Conservation (phyloP, 1,140 invertebrate genomes). For the Mya arenaria region DNA sequence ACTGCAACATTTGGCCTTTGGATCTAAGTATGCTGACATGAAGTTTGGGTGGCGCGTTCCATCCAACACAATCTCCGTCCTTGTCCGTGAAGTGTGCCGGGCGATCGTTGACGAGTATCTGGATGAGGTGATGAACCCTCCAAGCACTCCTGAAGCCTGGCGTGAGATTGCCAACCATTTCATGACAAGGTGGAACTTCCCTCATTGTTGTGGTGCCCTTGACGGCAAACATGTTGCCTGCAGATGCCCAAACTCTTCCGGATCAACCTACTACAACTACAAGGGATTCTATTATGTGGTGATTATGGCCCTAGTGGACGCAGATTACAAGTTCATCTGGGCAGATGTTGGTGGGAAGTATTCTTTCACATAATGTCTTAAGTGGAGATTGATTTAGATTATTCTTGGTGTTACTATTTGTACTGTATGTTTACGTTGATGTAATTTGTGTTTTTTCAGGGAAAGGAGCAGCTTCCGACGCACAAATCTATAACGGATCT, state of each 20-base stretch:
- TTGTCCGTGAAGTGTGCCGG: slow-evolving; percentile 49
- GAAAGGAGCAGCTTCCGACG: slow-evolving; percentile 48
- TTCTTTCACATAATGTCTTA: slow-evolving; percentile 38
- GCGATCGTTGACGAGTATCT: slow-evolving; percentile 53
- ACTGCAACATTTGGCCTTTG: slow-evolving; percentile 49
- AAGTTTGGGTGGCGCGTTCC: slow-evolving; percentile 43
- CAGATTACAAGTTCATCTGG: slow-evolving; percentile 60
- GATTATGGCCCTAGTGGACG: slow-evolving; percentile 57
- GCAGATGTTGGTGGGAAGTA: slow-evolving; percentile 51
- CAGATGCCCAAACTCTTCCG: slow-evolving; percentile 27
- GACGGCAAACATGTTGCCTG: slow-evolving; percentile 54
- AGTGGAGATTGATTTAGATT: slow-evolving; percentile 41
- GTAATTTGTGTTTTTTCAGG: slow-evolving; percentile 42
- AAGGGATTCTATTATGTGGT: slow-evolving; percentile 53
- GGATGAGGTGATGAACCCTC: slow-evolving; percentile 54
- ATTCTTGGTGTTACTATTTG: slow-evolving; percentile 41
- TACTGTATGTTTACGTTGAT: slow-evolving; percentile 49
- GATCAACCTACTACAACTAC: slow-evolving; percentile 54
- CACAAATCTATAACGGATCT: slow-evolving; percentile 59
- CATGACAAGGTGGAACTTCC: slow-evolving; percentile 44
- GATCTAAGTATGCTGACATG: slow-evolving; percentile 48
- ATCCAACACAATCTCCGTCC: slow-evolving; percentile 37
- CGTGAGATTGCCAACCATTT: slow-evolving; percentile 38
- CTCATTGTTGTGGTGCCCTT: slow-evolving; percentile 44
- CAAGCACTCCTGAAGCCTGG: slow-evolving; percentile 45